These are phyloP conservation scores for Gobionotothen gibberifrons DNA, from an alignment of 2,797 vertebrate genomes.

Conservation along the genomic window DNA sequence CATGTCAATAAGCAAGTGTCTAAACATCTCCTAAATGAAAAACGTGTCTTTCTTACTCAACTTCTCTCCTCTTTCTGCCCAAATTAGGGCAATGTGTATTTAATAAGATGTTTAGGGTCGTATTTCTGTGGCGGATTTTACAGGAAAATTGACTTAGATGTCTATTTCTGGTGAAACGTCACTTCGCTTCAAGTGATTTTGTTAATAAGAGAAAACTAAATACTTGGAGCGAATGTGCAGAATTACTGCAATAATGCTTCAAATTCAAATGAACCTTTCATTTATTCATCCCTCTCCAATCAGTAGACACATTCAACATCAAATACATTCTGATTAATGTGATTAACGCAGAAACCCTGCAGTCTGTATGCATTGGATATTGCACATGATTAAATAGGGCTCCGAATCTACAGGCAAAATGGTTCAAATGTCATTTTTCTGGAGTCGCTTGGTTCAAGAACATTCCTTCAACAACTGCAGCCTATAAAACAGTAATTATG, in stretches of 20 bases:
- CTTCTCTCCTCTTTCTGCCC: neutral
- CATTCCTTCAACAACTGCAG: neutral
- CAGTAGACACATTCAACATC: neutral
- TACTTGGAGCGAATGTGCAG: neutral
- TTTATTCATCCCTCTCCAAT: neutral
- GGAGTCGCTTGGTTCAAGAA: neutral
- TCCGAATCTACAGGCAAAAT: neutral
- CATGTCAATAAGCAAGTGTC: neutral
- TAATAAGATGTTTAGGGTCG: neutral
- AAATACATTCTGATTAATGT: neutral
- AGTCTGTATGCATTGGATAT: neutral
- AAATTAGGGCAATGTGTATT: neutral
- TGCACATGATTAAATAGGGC: too few relatives aligned
- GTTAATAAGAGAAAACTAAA: neutral
- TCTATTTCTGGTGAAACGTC: constrained; percentile 1
- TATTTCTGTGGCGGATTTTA: neutral
- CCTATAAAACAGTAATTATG: neutral
- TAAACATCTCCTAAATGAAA: too few relatives aligned
- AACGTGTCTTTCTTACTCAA: neutral
- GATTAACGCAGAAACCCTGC: neutral
- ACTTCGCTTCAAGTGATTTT: neutral
- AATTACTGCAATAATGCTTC: neutral
- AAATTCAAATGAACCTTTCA: neutral
- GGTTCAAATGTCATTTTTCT: neutral
- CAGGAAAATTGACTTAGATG: neutral